Base-by-base conservation (phyloP, 2,113 vertebrate species). In the Climacteris rufus region DNA sequence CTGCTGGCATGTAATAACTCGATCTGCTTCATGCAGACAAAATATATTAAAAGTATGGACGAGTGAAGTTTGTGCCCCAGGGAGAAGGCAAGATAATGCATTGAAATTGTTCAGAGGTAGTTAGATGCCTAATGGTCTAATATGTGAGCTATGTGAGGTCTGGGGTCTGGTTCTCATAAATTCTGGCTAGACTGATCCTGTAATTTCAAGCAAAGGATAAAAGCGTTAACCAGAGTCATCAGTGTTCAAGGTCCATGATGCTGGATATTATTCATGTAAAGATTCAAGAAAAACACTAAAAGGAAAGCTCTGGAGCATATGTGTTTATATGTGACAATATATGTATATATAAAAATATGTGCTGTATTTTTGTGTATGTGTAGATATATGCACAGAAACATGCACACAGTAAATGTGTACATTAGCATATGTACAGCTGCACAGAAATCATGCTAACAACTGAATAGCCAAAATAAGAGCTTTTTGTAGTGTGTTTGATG, bases 81-180 rank as follows among this genome's bases (percentile, higher is more conserved):
- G 98, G 98, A 98, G 96, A 98, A 98, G 97, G 98, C 98, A 94
- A 98, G 98, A 98, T 98, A 98, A 98, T 98, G 98, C 98, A 98
- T 98, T 97, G 98, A 98, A 98, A 98, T 98, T 98, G 98, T 98
- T 98, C 98, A 98, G 97, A 98, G 98, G 98, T 98, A 98, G 98
- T 98, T 98, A 98, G 98, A 98, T 98, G 98, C 98, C 98, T 98
- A 98, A 98, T 98, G 98, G 98, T 98, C 98, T 98, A 98, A 98
- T 98, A 98, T 98, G 98, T 98, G 97, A 98, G 98, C 98, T 98
- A 98, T 98, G 98, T 98, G 98, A 98, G 98, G 98, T 98, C 98
- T 98, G 95, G 97, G 98, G 98, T 98, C 98, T 98, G 97, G 97
- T 98, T 98, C 98, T 98, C 98, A 98, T 98, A 98, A 98, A 98